A percentile compares a stretch with the other conserved stretches of the same genome.
Conservation (phyloP, 1,140 invertebrate genomes). For the Streblospio benedicti region DNA sequence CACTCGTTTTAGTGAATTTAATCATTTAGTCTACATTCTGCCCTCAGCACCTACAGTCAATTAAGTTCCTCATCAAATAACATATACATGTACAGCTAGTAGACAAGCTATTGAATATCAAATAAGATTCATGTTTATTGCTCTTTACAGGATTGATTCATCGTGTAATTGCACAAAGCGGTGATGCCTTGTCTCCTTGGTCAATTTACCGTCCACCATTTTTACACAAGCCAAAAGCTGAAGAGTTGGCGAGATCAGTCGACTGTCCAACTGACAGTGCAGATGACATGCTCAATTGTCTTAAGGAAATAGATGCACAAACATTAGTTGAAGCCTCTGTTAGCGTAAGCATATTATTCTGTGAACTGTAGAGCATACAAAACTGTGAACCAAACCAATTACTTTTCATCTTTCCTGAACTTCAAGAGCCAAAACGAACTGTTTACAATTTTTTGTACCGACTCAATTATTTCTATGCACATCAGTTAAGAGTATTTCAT, state of each 20-base stretch:
- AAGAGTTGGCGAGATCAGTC: neutral
- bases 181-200: neutral
- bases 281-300: neutral
- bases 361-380: too few species aligned
- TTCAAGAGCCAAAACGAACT: too few species aligned
- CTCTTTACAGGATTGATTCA: neutral
- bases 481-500: too few species aligned
- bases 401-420: too few species aligned
- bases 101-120: neutral
- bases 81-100: too few species aligned
- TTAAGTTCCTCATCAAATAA: too few species aligned
- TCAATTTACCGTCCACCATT: neutral
- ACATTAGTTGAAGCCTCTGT: too few species aligned
- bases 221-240: neutral
- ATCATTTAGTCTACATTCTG: neutral
- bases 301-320: neutral
- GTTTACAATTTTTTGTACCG: too few species aligned
- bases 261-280: neutral
- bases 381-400: too few species aligned
- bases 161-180: neutral
- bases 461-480: too few species aligned
- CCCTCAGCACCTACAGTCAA: neutral
- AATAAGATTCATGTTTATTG: neutral
- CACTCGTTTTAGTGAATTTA: neutral
- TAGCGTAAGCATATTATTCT: too few species aligned